Conservation (phyloP, 2,113 vertebrate genomes). For the Nipponia nippon region DNA sequence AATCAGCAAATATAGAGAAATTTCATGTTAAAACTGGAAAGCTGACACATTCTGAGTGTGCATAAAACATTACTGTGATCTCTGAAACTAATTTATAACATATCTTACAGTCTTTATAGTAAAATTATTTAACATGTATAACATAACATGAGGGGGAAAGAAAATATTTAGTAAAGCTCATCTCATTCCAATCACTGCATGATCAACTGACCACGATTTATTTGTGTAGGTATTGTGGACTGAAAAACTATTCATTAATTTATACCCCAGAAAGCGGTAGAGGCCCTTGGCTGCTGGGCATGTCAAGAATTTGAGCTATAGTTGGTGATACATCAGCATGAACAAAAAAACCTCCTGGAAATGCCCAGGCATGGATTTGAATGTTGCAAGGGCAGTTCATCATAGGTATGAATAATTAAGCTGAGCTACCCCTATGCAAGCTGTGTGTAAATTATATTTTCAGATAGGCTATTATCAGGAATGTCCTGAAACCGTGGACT, state of each 20-base stretch:
- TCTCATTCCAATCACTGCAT: neutral
- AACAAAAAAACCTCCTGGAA: neutral
- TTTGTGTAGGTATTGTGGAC: neutral
- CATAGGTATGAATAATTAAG: slow-evolving; percentile 1
- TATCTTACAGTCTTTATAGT: neutral
- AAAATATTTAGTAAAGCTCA: neutral
- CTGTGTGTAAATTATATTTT: slow-evolving; percentile 17
- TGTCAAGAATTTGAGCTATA: neutral
- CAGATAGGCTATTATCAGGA: neutral
- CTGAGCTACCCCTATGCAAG: neutral
- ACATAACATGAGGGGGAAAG: neutral
- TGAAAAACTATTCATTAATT: neutral
- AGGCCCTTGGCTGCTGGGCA: neutral
- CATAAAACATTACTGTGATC: neutral
- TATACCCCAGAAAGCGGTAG: neutral
- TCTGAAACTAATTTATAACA: neutral
- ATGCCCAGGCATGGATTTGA: neutral
- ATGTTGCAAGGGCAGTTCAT: neutral
- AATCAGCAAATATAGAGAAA: neutral
- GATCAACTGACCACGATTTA: neutral
- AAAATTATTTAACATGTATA: neutral
- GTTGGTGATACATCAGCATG: neutral
- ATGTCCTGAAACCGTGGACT: neutral
- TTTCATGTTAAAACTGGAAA: neutral
- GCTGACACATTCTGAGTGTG: neutral